phyloP scores from a whole-genome alignment of 2,888 invertebrate genomes.

The Furcula furcula region DNA sequence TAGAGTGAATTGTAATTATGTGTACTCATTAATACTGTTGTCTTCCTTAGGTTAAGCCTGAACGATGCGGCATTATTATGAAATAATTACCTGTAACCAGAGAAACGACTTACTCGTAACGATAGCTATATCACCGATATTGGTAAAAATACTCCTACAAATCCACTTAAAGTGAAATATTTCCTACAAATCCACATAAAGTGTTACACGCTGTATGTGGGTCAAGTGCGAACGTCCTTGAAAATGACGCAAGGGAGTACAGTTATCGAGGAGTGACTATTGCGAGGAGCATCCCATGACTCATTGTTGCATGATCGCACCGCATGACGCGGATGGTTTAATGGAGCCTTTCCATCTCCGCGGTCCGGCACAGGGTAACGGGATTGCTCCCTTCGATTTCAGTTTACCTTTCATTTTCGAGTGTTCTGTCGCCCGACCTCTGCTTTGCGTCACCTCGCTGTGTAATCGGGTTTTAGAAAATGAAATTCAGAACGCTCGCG shows the following conservation, averaged over 20 bases:
- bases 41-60: no score
- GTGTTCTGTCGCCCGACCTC: slow-evolving; percentile 69
- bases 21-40: no score
- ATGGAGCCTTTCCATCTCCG: slow-evolving; percentile 76
- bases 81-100: no score
- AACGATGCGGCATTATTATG: no score
- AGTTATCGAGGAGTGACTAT: slow-evolving; percentile 27
- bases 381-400: slow-evolving; percentile 77
- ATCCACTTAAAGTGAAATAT: slow-evolving; percentile 16
- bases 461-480: slow-evolving; percentile 79
- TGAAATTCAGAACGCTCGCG: slow-evolving; percentile 71
- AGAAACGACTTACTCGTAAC: no score
- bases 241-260: slow-evolving; percentile 41
- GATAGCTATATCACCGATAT: no score
- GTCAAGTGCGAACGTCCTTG: slow-evolving; percentile 41
- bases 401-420: slow-evolving; percentile 77
- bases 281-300: slow-evolving; percentile 25
- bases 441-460: slow-evolving; percentile 63
- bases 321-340: slow-evolving; percentile 56
- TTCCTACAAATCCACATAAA: slow-evolving; percentile 19
- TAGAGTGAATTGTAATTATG: no score
- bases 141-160: no score
- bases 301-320: slow-evolving; percentile 52
- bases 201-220: slow-evolving; percentile 22
- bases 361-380: slow-evolving; percentile 69